Evolutionary conservation across 2,113 vertebrate species (phyloP).

Genomic region (Pseudois nayaur): DNA sequence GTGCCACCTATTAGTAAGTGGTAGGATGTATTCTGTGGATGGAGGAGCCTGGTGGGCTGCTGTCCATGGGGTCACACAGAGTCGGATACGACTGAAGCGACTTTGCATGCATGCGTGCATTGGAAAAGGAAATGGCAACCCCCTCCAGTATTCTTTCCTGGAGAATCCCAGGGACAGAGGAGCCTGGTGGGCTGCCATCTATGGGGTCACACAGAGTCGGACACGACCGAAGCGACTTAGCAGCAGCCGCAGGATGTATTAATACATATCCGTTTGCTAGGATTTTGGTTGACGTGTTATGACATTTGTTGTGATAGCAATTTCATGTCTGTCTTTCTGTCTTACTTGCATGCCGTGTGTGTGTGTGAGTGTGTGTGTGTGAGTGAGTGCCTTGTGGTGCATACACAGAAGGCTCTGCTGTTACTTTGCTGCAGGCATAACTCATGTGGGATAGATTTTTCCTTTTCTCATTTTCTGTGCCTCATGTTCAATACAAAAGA

Average conservation of each 20-base stretch:
- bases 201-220: too few relatives aligned
- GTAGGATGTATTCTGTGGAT: not conserved
- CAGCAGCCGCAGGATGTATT: not conserved
- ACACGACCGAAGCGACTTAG: too few relatives aligned
- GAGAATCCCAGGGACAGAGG: too few relatives aligned
- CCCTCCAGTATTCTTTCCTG: too few relatives aligned
- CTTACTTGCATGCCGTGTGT: not conserved
- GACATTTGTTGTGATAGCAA: not conserved
- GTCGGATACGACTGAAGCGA: too few relatives aligned
- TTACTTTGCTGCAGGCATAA: not conserved
- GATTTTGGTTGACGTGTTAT: not conserved
- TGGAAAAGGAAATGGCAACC: too few relatives aligned
- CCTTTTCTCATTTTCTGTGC: not conserved
- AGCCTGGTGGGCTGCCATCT: too few relatives aligned
- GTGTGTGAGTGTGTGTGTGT: not conserved
- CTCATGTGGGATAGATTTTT: not conserved
- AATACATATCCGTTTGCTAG: not conserved
- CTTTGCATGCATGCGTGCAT: too few relatives aligned
- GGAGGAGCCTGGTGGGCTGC: too few relatives aligned
- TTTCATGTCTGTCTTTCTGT: not conserved
- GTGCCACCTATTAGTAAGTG: too few relatives aligned
- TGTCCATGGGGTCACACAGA: too few relatives aligned
- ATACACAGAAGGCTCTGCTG: not conserved
- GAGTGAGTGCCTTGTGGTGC: not conserved
- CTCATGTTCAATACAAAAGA: not conserved